Evolutionary conservation across 2,888 invertebrate species (phyloP).

Genomic region (Apodemia hepburni): DNA sequence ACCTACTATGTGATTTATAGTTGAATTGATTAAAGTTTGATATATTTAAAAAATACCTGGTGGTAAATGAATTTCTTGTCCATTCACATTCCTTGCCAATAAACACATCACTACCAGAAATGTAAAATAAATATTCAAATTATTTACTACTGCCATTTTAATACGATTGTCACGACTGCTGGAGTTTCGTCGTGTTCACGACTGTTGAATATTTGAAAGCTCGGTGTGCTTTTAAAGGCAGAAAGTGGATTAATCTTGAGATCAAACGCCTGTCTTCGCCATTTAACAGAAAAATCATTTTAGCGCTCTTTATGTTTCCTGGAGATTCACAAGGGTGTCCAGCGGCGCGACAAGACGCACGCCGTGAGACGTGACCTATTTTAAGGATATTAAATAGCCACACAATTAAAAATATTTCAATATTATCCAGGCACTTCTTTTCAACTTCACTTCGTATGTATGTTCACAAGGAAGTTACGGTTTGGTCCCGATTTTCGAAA

Average conservation of each 20-base stretch:
- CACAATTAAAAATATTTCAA: no score
- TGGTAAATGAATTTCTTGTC: constrained; percentile 56
- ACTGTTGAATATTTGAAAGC: constrained; percentile 20
- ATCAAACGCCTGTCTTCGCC: constrained; percentile 29
- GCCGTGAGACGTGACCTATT: constrained; percentile 28
- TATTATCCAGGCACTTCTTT: no score
- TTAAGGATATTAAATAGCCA: not conserved
- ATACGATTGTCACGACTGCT: constrained; percentile 16
- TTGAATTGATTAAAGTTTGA: not conserved
- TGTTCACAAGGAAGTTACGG: no score
- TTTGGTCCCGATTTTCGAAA: no score
- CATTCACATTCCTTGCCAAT: constrained; percentile 44
- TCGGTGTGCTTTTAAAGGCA: constrained; percentile 33
- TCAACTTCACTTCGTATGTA: no score
- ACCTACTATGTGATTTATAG: no score
- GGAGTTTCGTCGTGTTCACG: constrained; percentile 14
- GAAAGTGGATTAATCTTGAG: constrained; percentile 24
- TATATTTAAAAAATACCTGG: constrained; percentile 45
- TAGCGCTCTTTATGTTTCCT: constrained; percentile 39
- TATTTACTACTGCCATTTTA: not conserved
- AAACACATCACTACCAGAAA: constrained; percentile 39
- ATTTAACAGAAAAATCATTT: constrained; percentile 47
- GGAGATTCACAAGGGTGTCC: constrained; percentile 35
- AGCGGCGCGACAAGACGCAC: constrained; percentile 35
- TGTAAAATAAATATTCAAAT: constrained; percentile 36